phyloP scores from a whole-genome alignment of 2,888 invertebrate species.

The Rotaria macrura region DNA sequence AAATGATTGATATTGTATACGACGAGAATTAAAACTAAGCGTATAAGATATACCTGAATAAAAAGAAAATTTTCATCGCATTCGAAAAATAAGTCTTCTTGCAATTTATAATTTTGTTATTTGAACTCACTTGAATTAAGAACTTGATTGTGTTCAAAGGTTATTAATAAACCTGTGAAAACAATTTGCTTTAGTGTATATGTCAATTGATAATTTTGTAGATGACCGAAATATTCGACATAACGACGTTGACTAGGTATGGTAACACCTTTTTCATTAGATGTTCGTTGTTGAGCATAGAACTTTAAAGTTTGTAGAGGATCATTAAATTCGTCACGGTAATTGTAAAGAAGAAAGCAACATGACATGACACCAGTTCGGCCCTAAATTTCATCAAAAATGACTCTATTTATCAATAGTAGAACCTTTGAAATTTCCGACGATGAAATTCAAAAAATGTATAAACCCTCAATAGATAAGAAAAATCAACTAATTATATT shows the following conservation, averaged over 20 bases:
- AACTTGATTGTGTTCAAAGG: neutral
- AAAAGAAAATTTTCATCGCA: too few relatives aligned
- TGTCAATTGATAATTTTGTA: neutral
- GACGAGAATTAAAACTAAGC: neutral
- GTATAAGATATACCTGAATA: neutral
- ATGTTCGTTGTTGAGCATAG: slow-evolving; percentile 26
- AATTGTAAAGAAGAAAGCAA: slow-evolving; percentile 28
- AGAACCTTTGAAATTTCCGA: too few relatives aligned
- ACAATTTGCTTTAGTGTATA: neutral
- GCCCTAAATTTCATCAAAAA: neutral
- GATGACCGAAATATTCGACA: slow-evolving; percentile 24
- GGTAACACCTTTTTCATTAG: slow-evolving; percentile 30
- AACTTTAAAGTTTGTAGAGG: slow-evolving; percentile 22
- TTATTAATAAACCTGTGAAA: slow-evolving; percentile 2
- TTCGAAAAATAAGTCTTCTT: neutral
- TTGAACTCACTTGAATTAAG: neutral
- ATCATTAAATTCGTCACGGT: neutral
- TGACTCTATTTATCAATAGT: too few relatives aligned
- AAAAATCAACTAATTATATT: too few relatives aligned
- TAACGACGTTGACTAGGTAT: slow-evolving; percentile 32
- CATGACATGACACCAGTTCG: slow-evolving; percentile 33
- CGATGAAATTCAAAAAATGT: neutral
- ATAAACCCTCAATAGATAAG: too few relatives aligned
- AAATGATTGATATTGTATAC: neutral
- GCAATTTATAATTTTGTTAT: neutral